These are phyloP conservation scores for Antigone vipio DNA, from an alignment of 2,113 vertebrate species.

Conservation along the genomic window DNA sequence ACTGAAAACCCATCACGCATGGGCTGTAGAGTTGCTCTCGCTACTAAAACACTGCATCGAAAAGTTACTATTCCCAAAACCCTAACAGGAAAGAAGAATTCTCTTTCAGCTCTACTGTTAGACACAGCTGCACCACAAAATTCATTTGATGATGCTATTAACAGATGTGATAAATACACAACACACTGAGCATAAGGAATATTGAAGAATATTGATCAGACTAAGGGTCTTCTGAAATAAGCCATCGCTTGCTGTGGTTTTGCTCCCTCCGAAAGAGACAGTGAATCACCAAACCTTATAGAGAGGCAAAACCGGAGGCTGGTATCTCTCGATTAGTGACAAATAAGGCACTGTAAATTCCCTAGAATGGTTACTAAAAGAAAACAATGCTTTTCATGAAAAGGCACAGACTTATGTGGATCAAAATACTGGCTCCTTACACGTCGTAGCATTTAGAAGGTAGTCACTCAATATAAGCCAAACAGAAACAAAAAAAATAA, in stretches of 20 bases:
- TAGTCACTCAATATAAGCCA: not conserved
- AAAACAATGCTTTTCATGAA: not conserved
- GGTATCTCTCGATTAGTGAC: not conserved
- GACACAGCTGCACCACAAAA: not conserved
- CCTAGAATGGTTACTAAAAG: not conserved
- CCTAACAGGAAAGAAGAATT: not conserved
- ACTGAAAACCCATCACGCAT: not conserved
- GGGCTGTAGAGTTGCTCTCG: accelerated
- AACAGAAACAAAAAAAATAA: not conserved
- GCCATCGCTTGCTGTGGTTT: not conserved
- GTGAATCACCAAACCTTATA: not conserved
- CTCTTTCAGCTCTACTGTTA: not conserved
- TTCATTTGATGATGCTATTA: not conserved
- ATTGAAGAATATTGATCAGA: not conserved
- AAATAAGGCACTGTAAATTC: not conserved
- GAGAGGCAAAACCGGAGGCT: not conserved
- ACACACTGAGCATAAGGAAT: not conserved
- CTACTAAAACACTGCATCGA: accelerated
- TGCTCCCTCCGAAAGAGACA: not conserved
- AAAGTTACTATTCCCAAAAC: not conserved
- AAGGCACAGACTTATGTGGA: not conserved
- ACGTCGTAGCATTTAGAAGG: not conserved
- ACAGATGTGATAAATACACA: not conserved
- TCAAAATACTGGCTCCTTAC: not conserved
- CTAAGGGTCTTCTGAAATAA: not conserved